These are phyloP conservation scores for Sebastes hopkinsi DNA, from an alignment of 2,797 vertebrate genomes.

Conservation along the genomic window DNA sequence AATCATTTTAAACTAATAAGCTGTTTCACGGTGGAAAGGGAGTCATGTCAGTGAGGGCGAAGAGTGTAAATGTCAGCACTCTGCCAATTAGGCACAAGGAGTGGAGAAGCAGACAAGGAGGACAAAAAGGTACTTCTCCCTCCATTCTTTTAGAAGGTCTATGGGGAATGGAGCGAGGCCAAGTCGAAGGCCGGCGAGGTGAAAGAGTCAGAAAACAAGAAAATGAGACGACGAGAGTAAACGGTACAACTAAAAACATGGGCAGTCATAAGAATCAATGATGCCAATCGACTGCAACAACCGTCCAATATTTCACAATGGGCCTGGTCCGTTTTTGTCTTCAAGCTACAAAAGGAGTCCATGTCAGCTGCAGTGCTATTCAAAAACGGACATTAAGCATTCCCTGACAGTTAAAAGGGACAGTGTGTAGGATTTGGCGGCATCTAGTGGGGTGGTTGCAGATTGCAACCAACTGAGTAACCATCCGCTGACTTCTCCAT, in stretches of 20 bases:
- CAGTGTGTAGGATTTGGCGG: background rate
- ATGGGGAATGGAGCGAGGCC: slow-evolving; percentile 15
- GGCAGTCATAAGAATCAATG: background rate
- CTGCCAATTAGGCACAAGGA: slow-evolving; percentile 69
- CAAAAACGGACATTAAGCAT: background rate
- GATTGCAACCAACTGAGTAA: too few relatives aligned
- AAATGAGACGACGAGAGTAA: background rate
- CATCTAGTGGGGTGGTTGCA: too few relatives aligned
- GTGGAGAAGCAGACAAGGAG: slow-evolving; percentile 37
- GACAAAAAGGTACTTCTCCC: slow-evolving; percentile 52
- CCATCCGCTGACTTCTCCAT: too few relatives aligned
- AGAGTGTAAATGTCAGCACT: slow-evolving; percentile 74
- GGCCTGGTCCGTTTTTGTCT: background rate
- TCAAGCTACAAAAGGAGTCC: background rate
- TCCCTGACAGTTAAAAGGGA: background rate
- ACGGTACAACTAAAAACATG: background rate
- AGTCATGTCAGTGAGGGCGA: slow-evolving; percentile 55
- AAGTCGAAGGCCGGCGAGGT: slow-evolving; percentile 27
- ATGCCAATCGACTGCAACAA: background rate
- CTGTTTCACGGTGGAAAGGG: slow-evolving; percentile 49
- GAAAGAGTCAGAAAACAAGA: slow-evolving; percentile 42
- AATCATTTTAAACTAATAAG: slow-evolving; percentile 68
- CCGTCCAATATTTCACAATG: slow-evolving; percentile 13
- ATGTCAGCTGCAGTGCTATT: background rate
- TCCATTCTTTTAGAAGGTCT: slow-evolving; percentile 46